Evolutionary conservation across 92 coral and sea anemone genomes (phyloP).

Genomic region (Chrysogorgia sp.): DNA sequence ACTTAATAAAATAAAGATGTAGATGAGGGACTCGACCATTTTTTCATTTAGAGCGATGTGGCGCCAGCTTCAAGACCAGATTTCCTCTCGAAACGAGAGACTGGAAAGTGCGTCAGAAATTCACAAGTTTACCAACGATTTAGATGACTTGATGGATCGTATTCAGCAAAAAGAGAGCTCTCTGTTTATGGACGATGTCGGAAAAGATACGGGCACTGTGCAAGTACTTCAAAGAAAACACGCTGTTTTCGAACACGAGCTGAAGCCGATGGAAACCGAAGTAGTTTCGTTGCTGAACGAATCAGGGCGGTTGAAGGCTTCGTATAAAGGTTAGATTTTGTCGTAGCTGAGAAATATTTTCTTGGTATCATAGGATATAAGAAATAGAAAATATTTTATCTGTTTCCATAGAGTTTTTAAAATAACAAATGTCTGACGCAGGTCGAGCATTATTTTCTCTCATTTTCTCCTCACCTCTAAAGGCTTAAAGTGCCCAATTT

Average conservation of each 20-base stretch:
- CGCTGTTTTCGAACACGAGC: constrained; percentile 81
- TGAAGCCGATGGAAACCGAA: constrained; percentile 72
- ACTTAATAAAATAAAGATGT: too few species aligned
- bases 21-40: too few species aligned
- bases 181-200: constrained; percentile 82
- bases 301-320: constrained; percentile 72
- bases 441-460: too few species aligned
- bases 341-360: neutral
- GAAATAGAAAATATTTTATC: too few species aligned
- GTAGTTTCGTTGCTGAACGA: constrained; percentile 66
- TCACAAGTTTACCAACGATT: constrained; percentile 90
- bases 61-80: constrained; percentile 88
- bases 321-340: constrained; percentile 73
- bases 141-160: constrained; percentile 87
- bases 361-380: too few species aligned
- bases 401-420: too few species aligned
- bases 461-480: too few species aligned
- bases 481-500: too few species aligned
- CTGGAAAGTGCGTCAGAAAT: constrained; percentile 93
- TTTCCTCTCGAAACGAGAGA: constrained; percentile 77
- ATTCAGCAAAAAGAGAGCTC: constrained; percentile 87
- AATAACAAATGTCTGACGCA: neutral
- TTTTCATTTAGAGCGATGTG: constrained; percentile 74
- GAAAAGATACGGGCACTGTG: constrained; percentile 88
- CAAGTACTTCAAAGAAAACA: constrained; percentile 91